Evolutionary conservation across 2,797 vertebrate genomes (phyloP).

Genomic region (Gymnothorax reevesii): DNA sequence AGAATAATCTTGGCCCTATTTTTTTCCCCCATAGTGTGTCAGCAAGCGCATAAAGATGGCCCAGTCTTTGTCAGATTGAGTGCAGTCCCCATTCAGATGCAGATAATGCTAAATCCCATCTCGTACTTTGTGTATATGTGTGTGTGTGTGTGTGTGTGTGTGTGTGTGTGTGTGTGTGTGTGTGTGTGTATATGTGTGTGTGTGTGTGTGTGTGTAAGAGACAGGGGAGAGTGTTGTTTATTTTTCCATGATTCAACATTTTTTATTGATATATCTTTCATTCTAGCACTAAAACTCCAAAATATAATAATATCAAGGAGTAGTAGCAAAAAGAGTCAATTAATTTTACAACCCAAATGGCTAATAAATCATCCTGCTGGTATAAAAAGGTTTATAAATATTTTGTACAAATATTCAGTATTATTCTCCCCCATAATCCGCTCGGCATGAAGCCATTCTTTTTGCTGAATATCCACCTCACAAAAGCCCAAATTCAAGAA

Average conservation of each 20-base stretch:
- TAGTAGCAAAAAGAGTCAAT: conserved; percentile 60
- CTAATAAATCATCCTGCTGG: conserved; percentile 59
- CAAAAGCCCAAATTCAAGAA: conserved; percentile 76
- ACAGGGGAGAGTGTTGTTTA: background rate
- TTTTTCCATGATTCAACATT: conserved; percentile 34
- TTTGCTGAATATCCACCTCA: conserved; percentile 75
- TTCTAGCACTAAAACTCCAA: conserved; percentile 37
- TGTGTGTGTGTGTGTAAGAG: background rate
- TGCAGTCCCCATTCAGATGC: conserved; percentile 84
- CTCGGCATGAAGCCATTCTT: conserved; percentile 76
- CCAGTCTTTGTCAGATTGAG: conserved; percentile 65
- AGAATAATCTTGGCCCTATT: conserved; percentile 25
- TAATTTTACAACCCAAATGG: conserved; percentile 61
- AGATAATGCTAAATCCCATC: conserved; percentile 88
- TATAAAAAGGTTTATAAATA: conserved; percentile 77
- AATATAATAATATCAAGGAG: conserved; percentile 49
- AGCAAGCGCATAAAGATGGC: conserved; percentile 73
- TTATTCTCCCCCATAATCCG: conserved; percentile 69
- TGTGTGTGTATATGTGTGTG: conserved; percentile 17
- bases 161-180: background rate
- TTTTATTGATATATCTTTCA: conserved; percentile 42
- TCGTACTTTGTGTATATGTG: conserved; percentile 61
- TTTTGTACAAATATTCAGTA: conserved; percentile 81
- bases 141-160: background rate
- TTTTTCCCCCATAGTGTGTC: conserved; percentile 65